phyloP scores from a whole-genome alignment of 2,113 vertebrate species.

The Gymnobelideus leadbeateri region DNA sequence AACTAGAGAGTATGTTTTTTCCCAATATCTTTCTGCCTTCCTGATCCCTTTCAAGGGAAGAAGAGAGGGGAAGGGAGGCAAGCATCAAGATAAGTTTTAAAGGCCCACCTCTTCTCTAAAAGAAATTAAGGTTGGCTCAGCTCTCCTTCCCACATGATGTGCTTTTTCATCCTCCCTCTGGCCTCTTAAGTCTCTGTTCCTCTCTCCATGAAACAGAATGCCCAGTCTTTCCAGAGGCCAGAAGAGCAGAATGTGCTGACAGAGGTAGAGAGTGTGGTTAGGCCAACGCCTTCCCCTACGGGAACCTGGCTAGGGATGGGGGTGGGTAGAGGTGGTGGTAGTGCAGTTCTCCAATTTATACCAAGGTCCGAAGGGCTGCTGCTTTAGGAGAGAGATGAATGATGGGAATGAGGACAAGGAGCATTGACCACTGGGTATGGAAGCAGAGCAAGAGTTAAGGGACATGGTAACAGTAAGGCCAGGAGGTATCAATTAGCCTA shows the following conservation, averaged over 20 bases:
- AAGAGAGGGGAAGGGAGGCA: not conserved
- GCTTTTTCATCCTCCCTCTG: not conserved
- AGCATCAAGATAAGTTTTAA: not conserved
- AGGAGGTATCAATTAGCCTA: not conserved
- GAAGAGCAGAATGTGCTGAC: not conserved
- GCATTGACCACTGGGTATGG: not conserved
- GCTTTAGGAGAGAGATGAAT: not conserved
- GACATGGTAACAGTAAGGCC: not conserved
- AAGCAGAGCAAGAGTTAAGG: not conserved
- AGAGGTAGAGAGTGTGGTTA: not conserved
- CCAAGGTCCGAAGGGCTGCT: not conserved
- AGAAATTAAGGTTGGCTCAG: not conserved
- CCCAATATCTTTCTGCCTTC: not conserved
- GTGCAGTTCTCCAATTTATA: not conserved
- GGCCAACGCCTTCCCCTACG: not conserved
- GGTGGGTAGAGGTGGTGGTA: not conserved
- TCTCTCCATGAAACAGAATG: not conserved
- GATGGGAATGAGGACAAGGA: not conserved
- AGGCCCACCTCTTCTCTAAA: not conserved
- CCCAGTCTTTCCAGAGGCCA: not conserved
- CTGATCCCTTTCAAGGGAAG: not conserved
- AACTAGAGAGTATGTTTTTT: not conserved
- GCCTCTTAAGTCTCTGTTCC: not conserved
- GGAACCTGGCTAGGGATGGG: not conserved
- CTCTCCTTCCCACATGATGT: not conserved